These are phyloP conservation scores for Pardosa pseudoannulata DNA, from an alignment of 2,888 invertebrate genomes.

Conservation along the genomic window DNA sequence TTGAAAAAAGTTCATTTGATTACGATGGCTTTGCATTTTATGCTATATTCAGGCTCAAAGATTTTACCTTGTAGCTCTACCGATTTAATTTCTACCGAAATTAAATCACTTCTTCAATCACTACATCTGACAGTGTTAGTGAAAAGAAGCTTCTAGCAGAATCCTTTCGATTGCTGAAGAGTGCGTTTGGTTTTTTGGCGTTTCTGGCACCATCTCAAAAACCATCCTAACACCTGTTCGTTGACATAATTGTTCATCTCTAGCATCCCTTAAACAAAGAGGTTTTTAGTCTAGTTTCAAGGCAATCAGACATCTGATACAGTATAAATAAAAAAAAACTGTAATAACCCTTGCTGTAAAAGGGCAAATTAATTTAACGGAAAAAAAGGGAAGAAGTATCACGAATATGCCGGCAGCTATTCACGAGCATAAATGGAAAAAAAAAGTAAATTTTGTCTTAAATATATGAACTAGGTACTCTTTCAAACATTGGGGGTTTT, in stretches of 20 bases:
- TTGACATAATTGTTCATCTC: background rate
- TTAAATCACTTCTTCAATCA: too few relatives aligned
- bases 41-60: too few relatives aligned
- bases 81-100: too few relatives aligned
- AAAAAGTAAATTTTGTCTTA: conserved; percentile 5
- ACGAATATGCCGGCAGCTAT: conserved; percentile 38
- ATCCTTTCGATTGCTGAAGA: too few relatives aligned
- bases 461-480: conserved; percentile 31
- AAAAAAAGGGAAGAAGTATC: conserved; percentile 32
- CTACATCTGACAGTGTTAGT: too few relatives aligned
- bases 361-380: conserved; percentile 36
- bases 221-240: background rate
- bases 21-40: too few relatives aligned
- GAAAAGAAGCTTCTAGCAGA: too few relatives aligned
- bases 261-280: conserved; percentile 3
- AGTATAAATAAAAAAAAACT: background rate
- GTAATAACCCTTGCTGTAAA: conserved; percentile 61
- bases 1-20: too few relatives aligned
- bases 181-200: too few relatives aligned
- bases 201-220: too few relatives aligned
- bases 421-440: conserved; percentile 1
- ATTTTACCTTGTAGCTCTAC: too few relatives aligned
- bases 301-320: background rate
- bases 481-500: conserved; percentile 33
- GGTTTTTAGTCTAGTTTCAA: background rate